These are phyloP conservation scores for Carassius carassius DNA, from an alignment of 2,113 vertebrate genomes.

Conservation along the genomic window DNA sequence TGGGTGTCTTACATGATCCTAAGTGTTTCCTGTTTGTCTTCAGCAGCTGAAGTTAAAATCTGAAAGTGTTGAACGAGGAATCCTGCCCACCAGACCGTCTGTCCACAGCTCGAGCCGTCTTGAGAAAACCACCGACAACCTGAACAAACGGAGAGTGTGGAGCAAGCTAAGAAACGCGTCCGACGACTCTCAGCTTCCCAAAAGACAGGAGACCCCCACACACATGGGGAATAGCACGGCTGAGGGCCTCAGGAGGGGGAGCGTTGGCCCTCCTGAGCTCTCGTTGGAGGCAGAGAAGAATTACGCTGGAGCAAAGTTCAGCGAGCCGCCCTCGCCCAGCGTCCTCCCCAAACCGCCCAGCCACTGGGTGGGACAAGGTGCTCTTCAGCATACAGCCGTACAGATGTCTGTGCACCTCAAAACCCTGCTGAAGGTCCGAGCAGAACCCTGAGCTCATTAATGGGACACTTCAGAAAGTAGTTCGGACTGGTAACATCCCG, in stretches of 20 bases:
- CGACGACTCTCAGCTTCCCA: conserved; percentile 65
- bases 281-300: conserved; percentile 79
- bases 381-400: conserved; percentile 61
- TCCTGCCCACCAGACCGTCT: conserved; percentile 70
- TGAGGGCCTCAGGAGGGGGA: conserved; percentile 73
- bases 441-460: conserved; percentile 61
- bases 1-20: not conserved
- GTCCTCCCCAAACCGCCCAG: conserved; percentile 93
- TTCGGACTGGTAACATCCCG: conserved; percentile 56
- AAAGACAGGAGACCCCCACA: conserved; percentile 73
- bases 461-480: not conserved
- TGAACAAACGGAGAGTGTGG: conserved; percentile 75
- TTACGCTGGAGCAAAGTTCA: conserved; percentile 94
- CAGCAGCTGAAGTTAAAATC: conserved; percentile 87
- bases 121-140: conserved; percentile 72
- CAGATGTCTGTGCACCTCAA: conserved; percentile 90
- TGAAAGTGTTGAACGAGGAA: conserved; percentile 78
- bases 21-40: conserved; percentile 57
- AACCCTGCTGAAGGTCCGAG: conserved; percentile 89
- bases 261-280: conserved; percentile 66
- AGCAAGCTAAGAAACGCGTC: conserved; percentile 71
- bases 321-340: conserved; percentile 92
- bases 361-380: conserved; percentile 87
- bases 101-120: conserved; percentile 73
- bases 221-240: conserved; percentile 78